phyloP scores from a whole-genome alignment of 23 tunicate genomes.

The Halocynthia roretzi region DNA sequence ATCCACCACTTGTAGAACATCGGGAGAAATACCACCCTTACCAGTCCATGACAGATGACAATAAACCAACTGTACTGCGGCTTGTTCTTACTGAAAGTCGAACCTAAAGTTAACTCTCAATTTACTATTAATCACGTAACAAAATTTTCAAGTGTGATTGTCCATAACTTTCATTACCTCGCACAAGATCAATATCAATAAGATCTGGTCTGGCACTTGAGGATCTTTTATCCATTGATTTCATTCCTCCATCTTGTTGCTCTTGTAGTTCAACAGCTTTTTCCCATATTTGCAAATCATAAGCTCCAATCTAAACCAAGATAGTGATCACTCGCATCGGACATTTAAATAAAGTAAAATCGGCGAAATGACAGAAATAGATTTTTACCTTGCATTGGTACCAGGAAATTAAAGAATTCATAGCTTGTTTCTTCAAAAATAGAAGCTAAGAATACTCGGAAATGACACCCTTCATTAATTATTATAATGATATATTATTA shows the following conservation, averaged over 20 bases:
- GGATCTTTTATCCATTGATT: conserved; percentile 33
- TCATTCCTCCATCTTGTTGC: conserved; percentile 50
- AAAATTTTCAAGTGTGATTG: no score
- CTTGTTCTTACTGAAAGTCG: conserved; percentile 82
- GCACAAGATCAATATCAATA: conserved; percentile 84
- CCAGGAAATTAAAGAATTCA: conserved; percentile 9
- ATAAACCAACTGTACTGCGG: conserved; percentile 40
- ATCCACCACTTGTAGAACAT: conserved; percentile 69
- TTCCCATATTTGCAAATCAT: conserved; percentile 96
- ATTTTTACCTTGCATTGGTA: conserved; percentile 11
- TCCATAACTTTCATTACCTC: conserved; percentile 21
- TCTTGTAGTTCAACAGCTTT: conserved; percentile 75
- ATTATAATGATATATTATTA: no score
- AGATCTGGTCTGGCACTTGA: conserved; percentile 48
- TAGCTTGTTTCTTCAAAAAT: not conserved
- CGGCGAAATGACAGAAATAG: not conserved
- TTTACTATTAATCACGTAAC: not conserved
- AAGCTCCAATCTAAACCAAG: conserved; percentile 46
- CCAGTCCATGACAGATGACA: conserved; percentile 25
- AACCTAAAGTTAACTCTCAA: conserved; percentile 13
- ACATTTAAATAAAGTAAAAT: no score
- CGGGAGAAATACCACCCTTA: conserved; percentile 51
- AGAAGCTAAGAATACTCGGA: no score
- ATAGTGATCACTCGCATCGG: no score
- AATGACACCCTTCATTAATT: no score